These are phyloP conservation scores for Conops quadrifasciatus DNA, from an alignment of 2,888 invertebrate genomes.

Conservation along the genomic window DNA sequence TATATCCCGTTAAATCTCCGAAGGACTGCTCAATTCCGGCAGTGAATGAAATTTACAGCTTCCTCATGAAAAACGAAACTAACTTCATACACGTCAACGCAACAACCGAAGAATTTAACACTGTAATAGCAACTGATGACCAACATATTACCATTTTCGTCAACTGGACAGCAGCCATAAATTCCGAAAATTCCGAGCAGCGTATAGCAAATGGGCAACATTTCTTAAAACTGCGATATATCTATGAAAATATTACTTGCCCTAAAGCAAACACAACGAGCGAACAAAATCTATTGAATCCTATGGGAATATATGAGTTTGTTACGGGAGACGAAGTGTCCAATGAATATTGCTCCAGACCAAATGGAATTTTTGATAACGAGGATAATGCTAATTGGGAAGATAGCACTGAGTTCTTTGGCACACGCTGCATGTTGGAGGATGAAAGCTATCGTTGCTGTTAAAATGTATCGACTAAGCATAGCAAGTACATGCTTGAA, in stretches of 20 bases:
- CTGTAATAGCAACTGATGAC: slow-evolving; percentile 55
- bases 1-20: slow-evolving; percentile 51
- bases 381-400: slow-evolving; percentile 62
- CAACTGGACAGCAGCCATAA: slow-evolving; percentile 59
- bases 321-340: background rate
- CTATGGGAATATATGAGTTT: slow-evolving; percentile 11
- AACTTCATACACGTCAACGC: slow-evolving; percentile 58
- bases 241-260: slow-evolving; percentile 61
- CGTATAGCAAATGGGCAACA: slow-evolving; percentile 54
- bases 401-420: slow-evolving; percentile 59
- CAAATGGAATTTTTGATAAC: slow-evolving; percentile 36
- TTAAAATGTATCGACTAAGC: slow-evolving; percentile 48
- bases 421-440: slow-evolving; percentile 60
- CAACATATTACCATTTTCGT: slow-evolving; percentile 60
- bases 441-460: slow-evolving; percentile 56
- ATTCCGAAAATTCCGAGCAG: slow-evolving; percentile 48
- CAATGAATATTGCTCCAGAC: background rate
- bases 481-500: background rate
- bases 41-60: slow-evolving; percentile 57
- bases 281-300: background rate
- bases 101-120: slow-evolving; percentile 63
- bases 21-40: slow-evolving; percentile 52
- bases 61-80: slow-evolving; percentile 63
- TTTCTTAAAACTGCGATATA: slow-evolving; percentile 60
- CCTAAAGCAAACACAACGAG: slow-evolving; percentile 41